Evolutionary conservation across 2,797 vertebrate genomes (phyloP), one percentile per base, ranked within the genome.

Genomic region (Benthosema pterotum): DNA sequence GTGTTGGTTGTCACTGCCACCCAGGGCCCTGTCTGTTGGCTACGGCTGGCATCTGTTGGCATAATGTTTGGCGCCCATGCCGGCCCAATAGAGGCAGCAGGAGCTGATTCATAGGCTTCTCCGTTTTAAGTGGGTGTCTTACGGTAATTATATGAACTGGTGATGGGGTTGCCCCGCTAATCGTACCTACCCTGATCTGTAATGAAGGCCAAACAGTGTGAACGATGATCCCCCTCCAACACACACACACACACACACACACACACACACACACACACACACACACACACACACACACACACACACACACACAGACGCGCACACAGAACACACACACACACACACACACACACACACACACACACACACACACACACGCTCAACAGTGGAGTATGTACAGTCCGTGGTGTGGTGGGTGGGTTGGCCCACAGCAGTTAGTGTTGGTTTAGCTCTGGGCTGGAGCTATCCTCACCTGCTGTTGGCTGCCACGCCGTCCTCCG

Each of bases 141-240:
- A 89, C 90, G 88, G 84, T 92, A 88, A 91, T 91, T 90, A 88
- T 90, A 88, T 75, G 70, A 84, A 82, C 74, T 60, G 32, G 71
- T 63, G 61, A 83, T 85, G 84, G 78, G 54, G 47, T 69, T 63
- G 52, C 64, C 63, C 63, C 63, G 11, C 86, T 92, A 92, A 92
- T 92, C 89, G 86, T 84, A 81, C 80, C 84, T 88, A 85, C 84
- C 85, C 80, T 90, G 87, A 91, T 86, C 86, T 86, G 86, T 88
- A 87, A 88, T 88, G 88, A 86, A 83, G 82, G 85, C 83, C 79
- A 69, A 78, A 65, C 88, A 84, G 83, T 80, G 52, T 87, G 88
- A 89, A 79, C 12, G 69, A 80, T 79, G 70, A 53, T 0, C 43
- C 12, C n/a, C 13, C 68, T n/a, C 16, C 50, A 4, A n/a, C n/a